Percentiles rank a stretch among this genome's conserved stretches.
These are phyloP conservation scores for Coryphaenoides rupestris DNA, from an alignment of 2,113 vertebrate species.

Conservation along the genomic window DNA sequence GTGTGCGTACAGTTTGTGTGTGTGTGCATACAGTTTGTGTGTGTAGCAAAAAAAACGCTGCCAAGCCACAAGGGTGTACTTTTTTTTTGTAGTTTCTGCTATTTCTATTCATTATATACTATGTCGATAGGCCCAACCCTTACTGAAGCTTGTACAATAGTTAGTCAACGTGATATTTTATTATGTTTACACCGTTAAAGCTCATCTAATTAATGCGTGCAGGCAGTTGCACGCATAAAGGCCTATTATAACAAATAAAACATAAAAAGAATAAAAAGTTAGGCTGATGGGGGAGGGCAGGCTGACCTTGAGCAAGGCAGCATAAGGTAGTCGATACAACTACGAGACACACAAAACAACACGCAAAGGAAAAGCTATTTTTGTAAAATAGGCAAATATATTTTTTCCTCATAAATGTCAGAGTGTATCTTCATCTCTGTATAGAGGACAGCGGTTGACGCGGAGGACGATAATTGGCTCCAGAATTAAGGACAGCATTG, in stretches of 20 bases:
- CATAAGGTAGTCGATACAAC: slow-evolving; percentile 62
- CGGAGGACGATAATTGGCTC: not conserved
- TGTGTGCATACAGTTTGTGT: not conserved
- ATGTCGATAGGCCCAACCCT: too few relatives aligned
- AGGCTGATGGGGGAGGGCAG: too few relatives aligned
- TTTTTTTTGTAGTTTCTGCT: too few relatives aligned
- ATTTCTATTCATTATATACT: too few relatives aligned
- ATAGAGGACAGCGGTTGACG: slow-evolving; percentile 20
- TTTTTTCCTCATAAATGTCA: slow-evolving; percentile 36
- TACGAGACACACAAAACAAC: slow-evolving; percentile 47
- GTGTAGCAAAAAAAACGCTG: not conserved
- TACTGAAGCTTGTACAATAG: too few relatives aligned
- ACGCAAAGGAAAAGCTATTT: slow-evolving; percentile 35
- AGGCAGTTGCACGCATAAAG: too few relatives aligned
- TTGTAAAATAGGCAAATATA: not conserved
- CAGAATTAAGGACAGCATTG: slow-evolving; percentile 31
- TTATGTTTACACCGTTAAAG: too few relatives aligned
- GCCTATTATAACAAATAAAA: too few relatives aligned
- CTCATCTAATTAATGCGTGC: too few relatives aligned
- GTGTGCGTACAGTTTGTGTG: not conserved
- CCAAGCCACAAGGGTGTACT: not conserved
- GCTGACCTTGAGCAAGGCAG: slow-evolving; percentile 62
- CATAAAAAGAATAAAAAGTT: too few relatives aligned
- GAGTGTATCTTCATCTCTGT: slow-evolving; percentile 38
- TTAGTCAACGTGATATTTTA: too few relatives aligned